phyloP scores from a whole-genome alignment of 1,140 invertebrate species.

The Eueides isabella region DNA sequence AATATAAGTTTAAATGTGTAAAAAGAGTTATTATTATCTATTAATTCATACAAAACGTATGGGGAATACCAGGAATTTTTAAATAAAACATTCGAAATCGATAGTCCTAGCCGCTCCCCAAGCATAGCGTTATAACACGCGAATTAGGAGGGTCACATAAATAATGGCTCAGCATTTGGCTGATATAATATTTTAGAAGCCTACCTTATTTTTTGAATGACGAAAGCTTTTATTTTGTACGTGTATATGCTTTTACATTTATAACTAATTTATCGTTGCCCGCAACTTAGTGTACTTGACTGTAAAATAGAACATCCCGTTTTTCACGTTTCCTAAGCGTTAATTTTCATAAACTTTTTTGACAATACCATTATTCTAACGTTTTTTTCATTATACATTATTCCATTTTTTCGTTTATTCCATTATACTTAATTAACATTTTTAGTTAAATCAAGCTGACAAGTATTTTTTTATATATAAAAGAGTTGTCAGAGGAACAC shows the following conservation, averaged over 20 bases:
- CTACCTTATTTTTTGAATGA: slow-evolving; percentile 18
- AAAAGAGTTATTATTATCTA: background rate
- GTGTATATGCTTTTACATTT: background rate
- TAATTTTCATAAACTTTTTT: too few relatives aligned
- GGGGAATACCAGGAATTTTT: slow-evolving; percentile 14
- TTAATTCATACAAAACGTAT: background rate
- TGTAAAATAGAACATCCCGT: too few relatives aligned
- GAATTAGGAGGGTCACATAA: slow-evolving; percentile 30
- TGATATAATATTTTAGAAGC: slow-evolving; percentile 25
- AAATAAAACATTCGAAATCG: slow-evolving; percentile 22
- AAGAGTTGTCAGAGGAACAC: too few relatives aligned
- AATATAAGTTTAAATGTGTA: too few relatives aligned
- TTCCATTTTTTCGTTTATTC: too few relatives aligned
- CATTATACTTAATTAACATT: too few relatives aligned
- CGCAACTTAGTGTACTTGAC: too few relatives aligned
- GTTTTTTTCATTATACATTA: too few relatives aligned
- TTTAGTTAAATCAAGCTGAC: too few relatives aligned
- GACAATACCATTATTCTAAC: too few relatives aligned
- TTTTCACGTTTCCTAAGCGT: too few relatives aligned
- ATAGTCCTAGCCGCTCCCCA: slow-evolving; percentile 21
- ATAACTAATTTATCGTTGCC: background rate
- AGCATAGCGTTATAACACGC: slow-evolving; percentile 30
- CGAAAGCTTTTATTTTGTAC: background rate
- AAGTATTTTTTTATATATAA: too few relatives aligned
- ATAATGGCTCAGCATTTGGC: slow-evolving; percentile 29